Base-by-base conservation (phyloP, 1,140 invertebrate genomes). In the Drosophila pandora region DNA sequence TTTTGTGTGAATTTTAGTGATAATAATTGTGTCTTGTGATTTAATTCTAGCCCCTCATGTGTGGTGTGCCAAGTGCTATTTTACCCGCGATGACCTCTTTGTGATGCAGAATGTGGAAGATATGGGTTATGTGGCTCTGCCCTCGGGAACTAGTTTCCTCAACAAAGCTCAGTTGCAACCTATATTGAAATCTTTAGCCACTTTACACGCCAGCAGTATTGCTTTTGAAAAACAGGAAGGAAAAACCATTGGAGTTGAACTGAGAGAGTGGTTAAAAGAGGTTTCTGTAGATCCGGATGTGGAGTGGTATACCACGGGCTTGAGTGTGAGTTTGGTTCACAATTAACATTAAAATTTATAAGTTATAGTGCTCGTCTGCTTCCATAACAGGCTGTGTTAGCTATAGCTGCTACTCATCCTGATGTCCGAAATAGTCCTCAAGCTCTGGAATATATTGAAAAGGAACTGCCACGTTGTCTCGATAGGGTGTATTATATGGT, bases 11-110 rank as follows among this genome's bases (percentile, higher is more conserved):
- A n/a, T n/a, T n/a, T n/a, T n/a, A n/a, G n/a, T n/a, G n/a, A n/a
- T n/a, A n/a, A n/a, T n/a, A n/a, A n/a, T n/a, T n/a, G n/a, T n/a
- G n/a, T n/a, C n/a, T n/a, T 2, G 21, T 1, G 2, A 0, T 30
- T 6, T n/a, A 7, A 25, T 17, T 23, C 6, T 2, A 91, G 90
- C 85, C 32, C 9, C 48, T 2, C 68, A 82, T 53, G 62, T 88
- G 1, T 93, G 92, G 92, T 79, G 87, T 7, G 80, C 92, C n/a
- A 64, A 78, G n/a, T 93, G 92, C 43, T 92, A 91, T 47, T 80
- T 84, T 7, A 62, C 69, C 0, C 92, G 92, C 2, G 34, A 87
- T 0, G 85, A 93, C 75, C 45, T 92, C 21, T 79, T 93, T 43
- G 85, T 93, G 0, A 88, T 93, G 60, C 92, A 93, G 61, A 92